Evolutionary conservation across 2,797 vertebrate genomes (phyloP).

Genomic region (Sebastes elongatus): DNA sequence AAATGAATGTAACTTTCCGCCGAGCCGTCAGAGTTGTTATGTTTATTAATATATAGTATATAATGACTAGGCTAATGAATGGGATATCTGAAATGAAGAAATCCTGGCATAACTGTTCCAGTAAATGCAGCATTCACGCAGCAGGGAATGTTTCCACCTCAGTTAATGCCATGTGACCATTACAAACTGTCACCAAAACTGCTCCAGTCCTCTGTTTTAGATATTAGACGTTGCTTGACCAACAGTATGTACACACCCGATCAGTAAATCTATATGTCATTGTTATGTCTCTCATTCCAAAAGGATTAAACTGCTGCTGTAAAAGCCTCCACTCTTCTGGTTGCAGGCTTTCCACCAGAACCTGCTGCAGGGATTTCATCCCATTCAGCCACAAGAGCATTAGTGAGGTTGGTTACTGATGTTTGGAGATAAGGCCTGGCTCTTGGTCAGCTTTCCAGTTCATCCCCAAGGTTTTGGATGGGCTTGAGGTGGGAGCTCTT

Average conservation of each 20-base stretch:
- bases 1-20: background rate
- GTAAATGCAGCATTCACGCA: background rate
- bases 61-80: background rate
- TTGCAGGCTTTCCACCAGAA: background rate
- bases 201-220: background rate
- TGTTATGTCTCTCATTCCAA: background rate
- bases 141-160: no score
- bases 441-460: background rate
- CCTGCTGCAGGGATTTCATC: constrained; percentile 13
- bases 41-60: background rate
- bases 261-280: background rate
- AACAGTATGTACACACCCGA: background rate
- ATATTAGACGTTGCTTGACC: background rate
- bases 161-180: background rate
- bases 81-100: background rate
- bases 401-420: background rate
- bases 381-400: background rate
- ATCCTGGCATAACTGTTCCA: background rate
- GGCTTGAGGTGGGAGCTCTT: background rate
- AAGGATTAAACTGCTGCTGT: background rate
- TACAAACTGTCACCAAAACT: background rate
- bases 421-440: background rate
- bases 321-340: background rate
- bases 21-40: background rate
- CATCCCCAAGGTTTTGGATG: background rate